Percentiles rank a stretch among this genome's conserved stretches.
phyloP scores from a whole-genome alignment of 30 jellyfish, hydroid and myxozoan genomes.

The Thelohanellus kitauei region DNA sequence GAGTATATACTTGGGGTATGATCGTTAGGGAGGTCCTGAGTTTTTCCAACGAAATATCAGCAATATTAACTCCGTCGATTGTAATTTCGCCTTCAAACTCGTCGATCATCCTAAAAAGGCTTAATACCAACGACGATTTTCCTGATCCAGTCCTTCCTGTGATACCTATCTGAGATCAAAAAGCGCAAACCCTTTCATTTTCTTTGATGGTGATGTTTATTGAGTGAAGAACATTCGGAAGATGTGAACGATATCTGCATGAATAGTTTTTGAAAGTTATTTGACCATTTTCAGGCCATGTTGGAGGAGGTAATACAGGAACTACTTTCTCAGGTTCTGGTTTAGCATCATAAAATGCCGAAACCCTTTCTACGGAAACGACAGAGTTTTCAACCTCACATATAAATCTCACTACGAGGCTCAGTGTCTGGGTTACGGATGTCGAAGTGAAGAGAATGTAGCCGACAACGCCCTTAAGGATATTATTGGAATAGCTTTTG shows the following conservation, averaged over 20 bases:
- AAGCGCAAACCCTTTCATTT: slow-evolving; percentile 30
- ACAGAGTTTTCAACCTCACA: slow-evolving; percentile 83
- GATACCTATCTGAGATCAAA: slow-evolving; percentile 23
- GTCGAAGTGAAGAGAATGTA: not conserved
- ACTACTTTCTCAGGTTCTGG: not conserved
- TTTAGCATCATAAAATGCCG: too few relatives aligned
- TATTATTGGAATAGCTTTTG: not conserved
- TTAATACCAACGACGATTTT: slow-evolving; percentile 41
- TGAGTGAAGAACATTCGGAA: slow-evolving; percentile 23
- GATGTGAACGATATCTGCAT: slow-evolving; percentile 35
- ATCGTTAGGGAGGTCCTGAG: slow-evolving; percentile 40
- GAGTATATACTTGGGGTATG: slow-evolving; percentile 52
- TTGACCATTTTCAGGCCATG: slow-evolving; percentile 62
- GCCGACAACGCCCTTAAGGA: not conserved
- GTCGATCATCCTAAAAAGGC: slow-evolving; percentile 51
- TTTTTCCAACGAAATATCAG: slow-evolving; percentile 37
- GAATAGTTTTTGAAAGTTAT: slow-evolving; percentile 18
- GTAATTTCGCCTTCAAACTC: slow-evolving; percentile 31
- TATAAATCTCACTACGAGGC: slow-evolving; percentile 65
- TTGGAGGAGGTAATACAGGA: not conserved
- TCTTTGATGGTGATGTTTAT: slow-evolving; percentile 12
- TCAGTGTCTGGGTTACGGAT: slow-evolving; percentile 47
- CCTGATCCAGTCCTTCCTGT: slow-evolving; percentile 99
- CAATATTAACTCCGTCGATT: slow-evolving; percentile 30
- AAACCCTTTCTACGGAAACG: slow-evolving; percentile 65